These are phyloP conservation scores for Idaea straminata DNA, from an alignment of 2,888 invertebrate genomes.

Conservation along the genomic window DNA sequence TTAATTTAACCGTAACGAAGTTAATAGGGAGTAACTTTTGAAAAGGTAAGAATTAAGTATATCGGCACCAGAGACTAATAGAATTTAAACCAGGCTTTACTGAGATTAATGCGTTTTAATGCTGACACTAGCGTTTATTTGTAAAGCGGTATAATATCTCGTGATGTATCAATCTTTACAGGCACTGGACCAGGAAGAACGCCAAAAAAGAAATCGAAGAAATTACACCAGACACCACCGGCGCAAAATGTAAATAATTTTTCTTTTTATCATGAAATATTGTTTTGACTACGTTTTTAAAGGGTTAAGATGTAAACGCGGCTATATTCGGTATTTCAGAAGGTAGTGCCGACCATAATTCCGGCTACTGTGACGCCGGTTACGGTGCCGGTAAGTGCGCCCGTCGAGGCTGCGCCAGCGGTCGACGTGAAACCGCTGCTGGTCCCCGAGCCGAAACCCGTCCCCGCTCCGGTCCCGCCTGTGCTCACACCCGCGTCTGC, in stretches of 20 bases:
- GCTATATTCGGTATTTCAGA: constrained; percentile 34
- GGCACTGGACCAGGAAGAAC: constrained; percentile 63
- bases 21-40: constrained; percentile 25
- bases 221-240: constrained; percentile 53
- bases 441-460: constrained; percentile 20
- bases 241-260: constrained; percentile 67
- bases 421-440: constrained; percentile 17
- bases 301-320: not conserved
- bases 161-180: constrained; percentile 42
- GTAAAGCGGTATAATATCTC: constrained; percentile 26
- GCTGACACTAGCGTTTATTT: constrained; percentile 17
- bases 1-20: constrained; percentile 4
- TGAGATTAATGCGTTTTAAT: constrained; percentile 2
- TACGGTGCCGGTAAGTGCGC: constrained; percentile 8
- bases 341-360: constrained; percentile 37
- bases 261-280: constrained; percentile 9
- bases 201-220: constrained; percentile 72
- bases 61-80: constrained; percentile 26
- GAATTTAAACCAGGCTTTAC: not conserved
- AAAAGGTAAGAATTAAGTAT: constrained; percentile 25
- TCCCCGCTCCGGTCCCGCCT: constrained; percentile 39
- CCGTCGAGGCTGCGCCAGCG: constrained; percentile 29
- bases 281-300: not conserved
- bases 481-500: constrained; percentile 36
- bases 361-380: constrained; percentile 24